A percentile compares a stretch with the other conserved stretches of the same genome.
Evolutionary conservation across 2,888 invertebrate species (phyloP).

Genomic region (Lepidocyrtoides sp.): DNA sequence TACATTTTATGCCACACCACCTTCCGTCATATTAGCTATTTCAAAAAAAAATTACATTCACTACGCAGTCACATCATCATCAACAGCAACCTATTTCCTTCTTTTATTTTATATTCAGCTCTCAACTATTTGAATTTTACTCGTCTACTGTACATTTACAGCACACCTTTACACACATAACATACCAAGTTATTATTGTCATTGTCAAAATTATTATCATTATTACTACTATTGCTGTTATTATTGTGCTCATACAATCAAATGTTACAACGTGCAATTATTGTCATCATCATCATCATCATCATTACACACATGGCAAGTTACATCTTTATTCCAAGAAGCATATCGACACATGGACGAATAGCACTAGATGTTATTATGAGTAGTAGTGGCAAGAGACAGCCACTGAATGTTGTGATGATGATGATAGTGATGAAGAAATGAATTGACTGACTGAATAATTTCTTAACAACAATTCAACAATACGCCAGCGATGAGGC

Average conservation of each 20-base stretch:
- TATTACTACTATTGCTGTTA: constrained; percentile 56
- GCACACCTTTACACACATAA: not conserved
- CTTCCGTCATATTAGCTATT: constrained; percentile 6
- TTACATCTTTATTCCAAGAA: constrained; percentile 37
- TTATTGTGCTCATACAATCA: constrained; percentile 70
- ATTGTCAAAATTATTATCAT: constrained; percentile 74
- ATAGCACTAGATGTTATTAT: not conserved
- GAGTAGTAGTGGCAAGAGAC: not conserved
- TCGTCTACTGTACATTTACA: not conserved
- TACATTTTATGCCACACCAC: not conserved
- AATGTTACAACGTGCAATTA: constrained; percentile 79
- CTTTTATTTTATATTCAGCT: constrained; percentile 13
- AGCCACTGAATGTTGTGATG: not conserved
- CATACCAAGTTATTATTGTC: constrained; percentile 52
- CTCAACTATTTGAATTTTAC: constrained; percentile 28
- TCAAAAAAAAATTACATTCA: not conserved
- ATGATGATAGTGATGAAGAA: not conserved
- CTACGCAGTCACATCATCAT: not conserved
- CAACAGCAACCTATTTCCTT: constrained; percentile 41
- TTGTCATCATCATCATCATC: constrained; percentile 61
- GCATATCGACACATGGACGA: not conserved
- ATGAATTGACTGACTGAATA: constrained; percentile 64
- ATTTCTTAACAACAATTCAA: constrained; percentile 49
- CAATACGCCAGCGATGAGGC: constrained; percentile 58
- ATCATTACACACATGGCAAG: constrained; percentile 40